A percentile compares a stretch with the other conserved stretches of the same genome.
Evolutionary conservation across 2,888 invertebrate species (phyloP).

Genomic region (Caenorhabditis sp.): DNA sequence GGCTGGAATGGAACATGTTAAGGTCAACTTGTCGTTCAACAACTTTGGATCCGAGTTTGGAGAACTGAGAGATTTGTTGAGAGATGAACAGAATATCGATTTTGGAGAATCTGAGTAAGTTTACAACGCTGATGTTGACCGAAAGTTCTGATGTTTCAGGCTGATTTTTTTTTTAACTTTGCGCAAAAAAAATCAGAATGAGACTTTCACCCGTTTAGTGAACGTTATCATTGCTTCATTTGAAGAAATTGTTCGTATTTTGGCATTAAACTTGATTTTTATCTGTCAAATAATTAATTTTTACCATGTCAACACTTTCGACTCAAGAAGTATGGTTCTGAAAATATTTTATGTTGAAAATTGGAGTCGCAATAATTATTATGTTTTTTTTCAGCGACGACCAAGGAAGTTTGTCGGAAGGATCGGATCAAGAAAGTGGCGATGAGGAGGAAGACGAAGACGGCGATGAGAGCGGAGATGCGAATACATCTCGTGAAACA

Average conservation of each 20-base stretch:
- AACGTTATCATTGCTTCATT: too few species aligned
- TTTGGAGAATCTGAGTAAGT: constrained; percentile 25
- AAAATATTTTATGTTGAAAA: not conserved
- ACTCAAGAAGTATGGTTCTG: too few species aligned
- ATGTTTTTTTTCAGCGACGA: constrained; percentile 29
- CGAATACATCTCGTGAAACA: constrained; percentile 25
- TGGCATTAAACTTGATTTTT: too few species aligned
- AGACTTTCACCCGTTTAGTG: too few species aligned
- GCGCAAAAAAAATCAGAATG: too few species aligned
- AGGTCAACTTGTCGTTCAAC: constrained; percentile 27
- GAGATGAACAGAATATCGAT: constrained; percentile 13
- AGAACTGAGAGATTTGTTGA: not conserved
- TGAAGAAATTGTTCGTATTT: too few species aligned
- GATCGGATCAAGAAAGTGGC: constrained; percentile 4
- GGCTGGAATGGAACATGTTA: constrained; percentile 12
- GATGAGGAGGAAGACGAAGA: constrained; percentile 18
- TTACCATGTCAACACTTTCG: too few species aligned
- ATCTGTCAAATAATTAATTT: too few species aligned
- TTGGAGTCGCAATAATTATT: not conserved
- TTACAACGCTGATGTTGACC: not conserved
- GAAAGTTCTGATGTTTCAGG: too few species aligned
- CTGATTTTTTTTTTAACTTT: too few species aligned
- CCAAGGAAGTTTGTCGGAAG: constrained; percentile 13
- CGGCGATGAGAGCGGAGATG: constrained; percentile 13
- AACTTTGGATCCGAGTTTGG: constrained; percentile 32